Conservation (phyloP, 2,888 invertebrate species). For the Palloptera scutellata region DNA sequence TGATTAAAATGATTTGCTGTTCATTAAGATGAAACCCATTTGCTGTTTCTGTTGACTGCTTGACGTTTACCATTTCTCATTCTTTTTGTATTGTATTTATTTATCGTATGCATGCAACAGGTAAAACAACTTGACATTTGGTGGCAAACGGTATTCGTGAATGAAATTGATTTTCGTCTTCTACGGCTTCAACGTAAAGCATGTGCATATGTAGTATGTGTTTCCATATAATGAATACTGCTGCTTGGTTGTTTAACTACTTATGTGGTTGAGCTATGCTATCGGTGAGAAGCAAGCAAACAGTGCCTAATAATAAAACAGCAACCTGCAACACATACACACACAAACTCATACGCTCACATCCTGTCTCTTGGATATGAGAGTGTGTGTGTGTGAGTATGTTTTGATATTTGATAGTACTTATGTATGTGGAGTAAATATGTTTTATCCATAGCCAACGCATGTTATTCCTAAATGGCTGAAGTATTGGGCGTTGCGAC, state of each 20-base stretch:
- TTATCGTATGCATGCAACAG: constrained; percentile 17
- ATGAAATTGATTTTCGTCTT: constrained; percentile 40
- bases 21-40: constrained; percentile 50
- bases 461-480: not conserved
- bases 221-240: too few relatives aligned
- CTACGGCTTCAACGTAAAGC: not conserved
- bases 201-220: too few relatives aligned
- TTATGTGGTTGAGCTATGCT: too few relatives aligned
- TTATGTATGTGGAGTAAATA: too few relatives aligned
- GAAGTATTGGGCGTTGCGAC: not conserved
- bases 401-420: not conserved
- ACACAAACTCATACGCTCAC: constrained; percentile 1
- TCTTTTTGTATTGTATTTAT: too few relatives aligned
- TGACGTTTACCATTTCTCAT: too few relatives aligned
- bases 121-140: constrained; percentile 44
- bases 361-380: not conserved
- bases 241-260: too few relatives aligned
- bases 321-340: not conserved
- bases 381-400: not conserved
- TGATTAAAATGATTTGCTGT: constrained; percentile 56
- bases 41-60: too few relatives aligned
- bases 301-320: not conserved
- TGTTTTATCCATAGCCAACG: constrained; percentile 3
- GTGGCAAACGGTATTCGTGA: constrained; percentile 24
- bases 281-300: too few relatives aligned